Percentiles rank a stretch among this genome's conserved stretches.
Evolutionary conservation across 2,797 vertebrate genomes (phyloP).

Genomic region (Myotis daubentonii): DNA sequence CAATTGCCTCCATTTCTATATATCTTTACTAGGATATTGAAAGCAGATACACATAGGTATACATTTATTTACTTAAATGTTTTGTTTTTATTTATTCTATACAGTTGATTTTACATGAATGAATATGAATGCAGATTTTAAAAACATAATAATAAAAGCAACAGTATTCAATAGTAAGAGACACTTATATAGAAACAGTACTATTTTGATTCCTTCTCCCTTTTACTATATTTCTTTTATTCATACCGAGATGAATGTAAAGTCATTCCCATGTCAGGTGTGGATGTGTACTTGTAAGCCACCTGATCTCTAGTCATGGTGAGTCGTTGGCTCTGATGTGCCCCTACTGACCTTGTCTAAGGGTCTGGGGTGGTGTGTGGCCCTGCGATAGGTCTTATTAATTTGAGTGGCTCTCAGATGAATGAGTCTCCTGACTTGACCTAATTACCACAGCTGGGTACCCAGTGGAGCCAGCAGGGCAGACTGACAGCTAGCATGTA

Average conservation of each 20-base stretch:
- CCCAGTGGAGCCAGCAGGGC: background rate
- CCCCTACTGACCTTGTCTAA: background rate
- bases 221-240: background rate
- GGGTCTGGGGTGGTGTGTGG: background rate
- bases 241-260: background rate
- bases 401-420: background rate
- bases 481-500: background rate
- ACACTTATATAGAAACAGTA: background rate
- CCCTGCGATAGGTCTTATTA: background rate
- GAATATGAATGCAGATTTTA: background rate
- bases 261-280: background rate
- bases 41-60: background rate
- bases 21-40: background rate
- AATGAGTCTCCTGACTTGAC: background rate
- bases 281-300: background rate
- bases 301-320: background rate
- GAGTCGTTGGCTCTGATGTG: background rate
- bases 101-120: constrained; percentile 3
- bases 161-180: background rate
- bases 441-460: background rate
- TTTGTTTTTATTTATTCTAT: background rate
- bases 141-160: background rate
- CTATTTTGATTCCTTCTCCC: constrained; percentile 19
- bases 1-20: background rate
- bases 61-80: constrained; percentile 6